These are phyloP conservation scores for Synanthedon andrenaeformis DNA, from an alignment of 2,888 invertebrate genomes.

Conservation along the genomic window DNA sequence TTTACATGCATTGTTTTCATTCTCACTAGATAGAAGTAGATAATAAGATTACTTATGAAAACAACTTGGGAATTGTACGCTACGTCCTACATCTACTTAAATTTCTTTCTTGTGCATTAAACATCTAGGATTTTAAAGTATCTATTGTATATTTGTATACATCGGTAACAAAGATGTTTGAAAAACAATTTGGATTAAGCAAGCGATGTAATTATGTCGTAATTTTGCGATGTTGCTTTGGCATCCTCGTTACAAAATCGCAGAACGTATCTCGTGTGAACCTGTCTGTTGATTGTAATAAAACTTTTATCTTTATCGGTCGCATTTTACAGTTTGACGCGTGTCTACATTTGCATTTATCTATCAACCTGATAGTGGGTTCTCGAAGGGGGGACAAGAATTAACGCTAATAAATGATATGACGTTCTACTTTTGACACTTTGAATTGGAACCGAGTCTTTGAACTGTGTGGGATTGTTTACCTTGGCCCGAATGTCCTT, in stretches of 20 bases:
- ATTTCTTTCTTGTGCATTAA: too few species aligned
- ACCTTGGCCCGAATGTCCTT: conserved; percentile 78
- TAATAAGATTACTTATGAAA: too few species aligned
- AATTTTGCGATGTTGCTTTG: not conserved
- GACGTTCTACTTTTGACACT: not conserved
- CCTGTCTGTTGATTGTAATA: conserved; percentile 1
- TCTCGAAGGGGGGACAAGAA: too few species aligned
- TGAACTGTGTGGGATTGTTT: conserved; percentile 19
- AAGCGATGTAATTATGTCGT: not conserved
- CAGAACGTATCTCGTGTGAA: not conserved
- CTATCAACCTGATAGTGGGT: too few species aligned
- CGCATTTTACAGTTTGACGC: too few species aligned
- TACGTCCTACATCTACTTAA: too few species aligned
- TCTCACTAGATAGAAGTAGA: not conserved
- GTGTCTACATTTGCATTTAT: too few species aligned
- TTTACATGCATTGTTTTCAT: conserved; percentile 24
- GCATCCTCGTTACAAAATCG: not conserved
- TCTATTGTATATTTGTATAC: not conserved
- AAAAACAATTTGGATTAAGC: conserved; percentile 9
- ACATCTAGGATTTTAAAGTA: too few species aligned
- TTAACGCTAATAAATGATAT: too few species aligned
- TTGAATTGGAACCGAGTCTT: conserved; percentile 50
- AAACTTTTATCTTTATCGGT: too few species aligned
- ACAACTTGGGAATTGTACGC: too few species aligned
- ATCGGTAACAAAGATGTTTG: conserved; percentile 10